These are phyloP conservation scores for Wasmannia auropunctata DNA, from an alignment of 1,140 invertebrate genomes.

Conservation along the genomic window DNA sequence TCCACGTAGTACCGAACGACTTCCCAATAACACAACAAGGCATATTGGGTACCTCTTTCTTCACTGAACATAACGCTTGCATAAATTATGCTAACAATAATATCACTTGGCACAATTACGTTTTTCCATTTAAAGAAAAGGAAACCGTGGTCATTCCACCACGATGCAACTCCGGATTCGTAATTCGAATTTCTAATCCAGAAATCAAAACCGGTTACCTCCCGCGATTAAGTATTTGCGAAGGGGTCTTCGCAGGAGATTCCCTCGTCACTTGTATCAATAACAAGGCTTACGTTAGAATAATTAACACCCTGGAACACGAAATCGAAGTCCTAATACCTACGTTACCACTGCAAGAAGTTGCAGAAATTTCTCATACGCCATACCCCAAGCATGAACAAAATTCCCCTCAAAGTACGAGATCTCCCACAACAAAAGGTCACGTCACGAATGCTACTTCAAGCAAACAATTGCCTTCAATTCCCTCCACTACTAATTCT, in stretches of 20 bases:
- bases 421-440: too few relatives aligned
- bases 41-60: background rate
- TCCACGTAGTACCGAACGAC: background rate
- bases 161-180: background rate
- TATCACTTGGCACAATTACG: background rate
- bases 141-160: background rate
- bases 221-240: background rate
- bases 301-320: background rate
- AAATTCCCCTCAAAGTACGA: too few relatives aligned
- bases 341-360: background rate
- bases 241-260: background rate
- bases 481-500: too few relatives aligned
- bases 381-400: too few relatives aligned
- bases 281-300: background rate
- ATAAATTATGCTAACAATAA: background rate
- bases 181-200: background rate
- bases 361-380: too few relatives aligned
- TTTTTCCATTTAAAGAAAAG: background rate
- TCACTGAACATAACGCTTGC: background rate
- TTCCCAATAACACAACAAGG: background rate
- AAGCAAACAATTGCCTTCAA: too few relatives aligned
- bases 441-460: too few relatives aligned
- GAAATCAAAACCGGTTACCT: background rate
- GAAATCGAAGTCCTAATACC: background rate
- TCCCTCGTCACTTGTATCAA: background rate